A percentile compares a stretch with the other conserved stretches of the same genome.
phyloP scores from a whole-genome alignment of 2,113 vertebrate genomes.

The Vicugna pacos region DNA sequence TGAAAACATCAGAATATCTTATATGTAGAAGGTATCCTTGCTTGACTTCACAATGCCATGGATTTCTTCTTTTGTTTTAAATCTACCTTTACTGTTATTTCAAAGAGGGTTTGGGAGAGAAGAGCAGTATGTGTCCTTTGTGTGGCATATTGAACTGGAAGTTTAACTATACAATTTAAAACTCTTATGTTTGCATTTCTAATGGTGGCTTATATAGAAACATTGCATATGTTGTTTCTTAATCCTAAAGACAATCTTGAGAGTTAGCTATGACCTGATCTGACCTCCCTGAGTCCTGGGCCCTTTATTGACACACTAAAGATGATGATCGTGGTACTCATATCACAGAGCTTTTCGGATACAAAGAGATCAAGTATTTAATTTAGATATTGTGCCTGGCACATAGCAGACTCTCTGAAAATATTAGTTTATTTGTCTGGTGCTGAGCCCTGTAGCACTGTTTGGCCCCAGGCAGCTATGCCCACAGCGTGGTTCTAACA shows the following conservation, averaged over 20 bases:
- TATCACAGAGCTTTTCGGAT: neutral
- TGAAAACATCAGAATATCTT: neutral
- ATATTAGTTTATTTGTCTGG: neutral
- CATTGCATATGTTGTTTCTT: neutral
- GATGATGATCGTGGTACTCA: neutral
- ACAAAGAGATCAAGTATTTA: neutral
- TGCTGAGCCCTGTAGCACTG: neutral
- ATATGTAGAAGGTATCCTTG: neutral
- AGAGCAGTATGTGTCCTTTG: neutral
- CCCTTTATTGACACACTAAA: neutral
- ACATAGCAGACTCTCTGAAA: neutral
- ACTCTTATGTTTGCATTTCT: neutral
- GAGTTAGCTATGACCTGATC: neutral
- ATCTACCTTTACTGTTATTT: slow-evolving; percentile 16
- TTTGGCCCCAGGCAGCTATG: neutral
- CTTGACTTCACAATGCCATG: neutral
- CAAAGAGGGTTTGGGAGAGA: neutral
- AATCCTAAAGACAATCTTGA: slow-evolving; percentile 2
- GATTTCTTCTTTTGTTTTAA: neutral
- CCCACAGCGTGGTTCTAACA: neutral
- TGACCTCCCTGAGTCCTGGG: neutral
- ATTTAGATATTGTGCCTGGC: neutral
- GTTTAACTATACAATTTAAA: neutral
- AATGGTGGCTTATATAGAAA: slow-evolving; percentile 18
- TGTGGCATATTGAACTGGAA: neutral